Evolutionary conservation across 2,797 vertebrate genomes (phyloP).

Genomic region (Ambastaia sidthimunki): DNA sequence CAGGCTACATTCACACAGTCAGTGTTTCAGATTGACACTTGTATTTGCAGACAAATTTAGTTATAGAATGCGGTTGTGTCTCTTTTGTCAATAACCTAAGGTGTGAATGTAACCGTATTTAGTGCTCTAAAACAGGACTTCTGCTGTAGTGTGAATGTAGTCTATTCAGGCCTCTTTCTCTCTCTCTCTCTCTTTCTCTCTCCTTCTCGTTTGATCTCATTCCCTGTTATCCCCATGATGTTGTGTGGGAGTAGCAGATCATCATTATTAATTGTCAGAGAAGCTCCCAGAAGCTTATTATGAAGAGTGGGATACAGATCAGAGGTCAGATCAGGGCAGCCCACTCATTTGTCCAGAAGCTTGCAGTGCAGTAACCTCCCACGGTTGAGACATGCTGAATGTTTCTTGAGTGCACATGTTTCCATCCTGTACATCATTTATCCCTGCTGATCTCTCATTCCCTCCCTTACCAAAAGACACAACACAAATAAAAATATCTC

Average conservation of each 20-base stretch:
- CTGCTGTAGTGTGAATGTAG: neutral
- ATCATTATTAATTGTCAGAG: slow-evolving; percentile 45
- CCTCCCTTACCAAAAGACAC: slow-evolving; percentile 17
- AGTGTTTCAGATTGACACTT: neutral
- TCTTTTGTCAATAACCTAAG: too few species aligned
- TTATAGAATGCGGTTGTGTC: too few species aligned
- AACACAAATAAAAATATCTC: neutral
- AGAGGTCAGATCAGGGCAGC: slow-evolving; percentile 49
- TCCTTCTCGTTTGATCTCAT: neutral
- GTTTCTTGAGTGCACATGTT: slow-evolving; percentile 41
- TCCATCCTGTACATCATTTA: slow-evolving; percentile 37
- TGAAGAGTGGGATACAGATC: slow-evolving; percentile 51
- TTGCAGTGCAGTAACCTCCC: slow-evolving; percentile 23
- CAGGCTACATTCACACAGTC: too few species aligned
- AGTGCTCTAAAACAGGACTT: too few species aligned
- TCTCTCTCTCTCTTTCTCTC: slow-evolving; percentile 13
- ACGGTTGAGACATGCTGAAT: slow-evolving; percentile 36
- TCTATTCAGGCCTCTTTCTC: neutral
- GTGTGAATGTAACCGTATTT: too few species aligned
- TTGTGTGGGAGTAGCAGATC: slow-evolving; percentile 41
- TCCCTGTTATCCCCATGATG: slow-evolving; percentile 1
- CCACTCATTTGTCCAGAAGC: slow-evolving; percentile 41
- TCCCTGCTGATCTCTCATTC: slow-evolving; percentile 34
- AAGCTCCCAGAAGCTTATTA: slow-evolving; percentile 37
- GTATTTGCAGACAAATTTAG: neutral